phyloP scores from a whole-genome alignment of 1,140 invertebrate genomes.

The Apocrypta bakeri region DNA sequence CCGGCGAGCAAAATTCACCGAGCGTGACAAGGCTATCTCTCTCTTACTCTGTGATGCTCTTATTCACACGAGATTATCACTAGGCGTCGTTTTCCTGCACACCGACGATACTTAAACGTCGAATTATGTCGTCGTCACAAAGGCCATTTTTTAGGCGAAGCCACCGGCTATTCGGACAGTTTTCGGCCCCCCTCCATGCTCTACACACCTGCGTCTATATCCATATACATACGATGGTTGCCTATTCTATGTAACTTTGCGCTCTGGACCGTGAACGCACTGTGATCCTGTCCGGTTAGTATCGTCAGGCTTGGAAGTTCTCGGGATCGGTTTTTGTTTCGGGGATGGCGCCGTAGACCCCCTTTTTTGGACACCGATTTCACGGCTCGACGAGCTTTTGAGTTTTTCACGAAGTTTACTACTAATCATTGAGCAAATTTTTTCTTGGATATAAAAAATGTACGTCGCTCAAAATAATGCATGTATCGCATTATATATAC shows the following conservation, averaged over 20 bases:
- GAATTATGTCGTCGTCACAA: conserved; percentile 1
- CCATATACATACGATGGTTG: background rate
- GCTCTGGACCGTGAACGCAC: background rate
- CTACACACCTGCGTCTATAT: background rate
- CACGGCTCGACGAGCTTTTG: background rate
- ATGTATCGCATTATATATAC: too few relatives aligned
- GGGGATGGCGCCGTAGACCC: background rate
- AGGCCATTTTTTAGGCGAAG: background rate
- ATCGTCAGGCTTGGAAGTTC: background rate
- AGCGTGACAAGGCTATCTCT: conserved; percentile 54
- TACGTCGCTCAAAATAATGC: too few relatives aligned
- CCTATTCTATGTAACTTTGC: background rate
- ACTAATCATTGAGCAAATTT: too few relatives aligned
- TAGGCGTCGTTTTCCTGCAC: background rate
- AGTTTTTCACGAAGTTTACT: too few relatives aligned
- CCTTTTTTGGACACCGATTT: background rate
- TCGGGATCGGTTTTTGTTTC: background rate
- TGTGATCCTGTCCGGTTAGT: background rate
- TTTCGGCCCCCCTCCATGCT: background rate
- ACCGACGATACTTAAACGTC: background rate
- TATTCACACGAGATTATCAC: conserved; percentile 9
- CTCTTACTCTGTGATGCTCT: conserved; percentile 10
- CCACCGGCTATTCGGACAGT: background rate
- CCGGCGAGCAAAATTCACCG: conserved; percentile 65
- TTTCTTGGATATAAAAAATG: too few relatives aligned